Evolutionary conservation across 1,140 invertebrate species (phyloP).

Genomic region (Drosophila trapezifrons): DNA sequence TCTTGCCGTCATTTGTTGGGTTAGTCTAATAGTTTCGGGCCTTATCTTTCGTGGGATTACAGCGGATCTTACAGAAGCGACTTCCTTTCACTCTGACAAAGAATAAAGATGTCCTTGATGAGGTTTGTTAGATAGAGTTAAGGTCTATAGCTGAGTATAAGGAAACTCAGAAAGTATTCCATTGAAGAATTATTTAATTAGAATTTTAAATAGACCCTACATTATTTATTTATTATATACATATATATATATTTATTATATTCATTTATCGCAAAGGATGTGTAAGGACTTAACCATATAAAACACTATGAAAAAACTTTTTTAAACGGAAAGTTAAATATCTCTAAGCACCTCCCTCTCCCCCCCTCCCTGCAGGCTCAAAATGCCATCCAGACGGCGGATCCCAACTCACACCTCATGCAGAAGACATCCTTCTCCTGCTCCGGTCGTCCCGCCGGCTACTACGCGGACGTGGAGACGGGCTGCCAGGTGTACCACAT

Average conservation of each 20-base stretch:
- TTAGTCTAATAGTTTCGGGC: slow-evolving; percentile 42
- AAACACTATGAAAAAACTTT: too few species aligned
- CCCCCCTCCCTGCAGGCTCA: slow-evolving; percentile 55
- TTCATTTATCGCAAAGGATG: too few species aligned
- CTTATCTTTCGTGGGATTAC: slow-evolving; percentile 2
- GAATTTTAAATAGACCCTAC: neutral
- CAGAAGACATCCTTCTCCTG: slow-evolving; percentile 87
- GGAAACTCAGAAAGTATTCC: neutral
- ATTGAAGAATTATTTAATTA: neutral
- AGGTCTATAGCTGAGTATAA: neutral
- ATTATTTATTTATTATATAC: too few species aligned
- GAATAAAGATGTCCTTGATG: slow-evolving; percentile 8
- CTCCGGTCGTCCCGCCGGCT: slow-evolving; percentile 87
- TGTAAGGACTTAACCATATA: too few species aligned
- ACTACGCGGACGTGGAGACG: slow-evolving; percentile 90
- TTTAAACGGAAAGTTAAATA: too few species aligned
- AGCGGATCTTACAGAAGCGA: slow-evolving; percentile 1
- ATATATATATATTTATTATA: too few species aligned
- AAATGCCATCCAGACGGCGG: slow-evolving; percentile 47
- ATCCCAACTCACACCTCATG: slow-evolving; percentile 47
- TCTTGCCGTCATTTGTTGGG: slow-evolving; percentile 58
- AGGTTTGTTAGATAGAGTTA: slow-evolving; percentile 3
- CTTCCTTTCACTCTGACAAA: slow-evolving; percentile 17
- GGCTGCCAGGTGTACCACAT: slow-evolving; percentile 92
- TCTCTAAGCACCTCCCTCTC: too few species aligned